Conservation (phyloP, 2,113 vertebrate genomes). For the Pipa parva region DNA sequence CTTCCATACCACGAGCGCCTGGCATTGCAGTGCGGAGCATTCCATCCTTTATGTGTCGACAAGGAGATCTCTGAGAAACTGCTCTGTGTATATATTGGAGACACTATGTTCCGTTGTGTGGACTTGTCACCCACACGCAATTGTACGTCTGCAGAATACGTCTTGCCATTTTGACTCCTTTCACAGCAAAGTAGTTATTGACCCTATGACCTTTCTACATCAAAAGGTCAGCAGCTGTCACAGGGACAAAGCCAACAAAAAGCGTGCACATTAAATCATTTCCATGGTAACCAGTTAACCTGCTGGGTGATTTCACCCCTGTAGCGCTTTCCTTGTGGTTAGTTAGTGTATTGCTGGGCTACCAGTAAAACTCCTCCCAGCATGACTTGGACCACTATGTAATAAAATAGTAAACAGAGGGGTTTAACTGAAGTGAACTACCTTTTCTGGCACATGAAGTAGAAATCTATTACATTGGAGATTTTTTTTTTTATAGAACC, state of each 20-base stretch:
- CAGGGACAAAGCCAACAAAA: constrained; percentile 15
- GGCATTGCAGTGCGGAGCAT: neutral
- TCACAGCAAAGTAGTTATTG: constrained; percentile 1
- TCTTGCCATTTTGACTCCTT: neutral
- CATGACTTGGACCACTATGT: neutral
- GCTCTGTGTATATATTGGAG: neutral
- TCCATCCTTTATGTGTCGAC: neutral
- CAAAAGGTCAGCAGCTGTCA: constrained; percentile 38
- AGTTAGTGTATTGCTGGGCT: neutral
- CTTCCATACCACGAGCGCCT: neutral
- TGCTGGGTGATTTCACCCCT: neutral
- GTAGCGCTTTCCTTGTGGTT: constrained; percentile 1
- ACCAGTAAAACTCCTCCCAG: neutral
- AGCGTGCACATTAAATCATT: neutral
- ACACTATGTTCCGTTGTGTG: neutral
- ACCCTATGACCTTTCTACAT: constrained; percentile 16
- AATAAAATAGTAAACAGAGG: too few relatives aligned
- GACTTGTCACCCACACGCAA: neutral
- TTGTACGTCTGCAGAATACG: neutral
- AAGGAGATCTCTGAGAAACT: neutral
- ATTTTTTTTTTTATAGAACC: too few relatives aligned
- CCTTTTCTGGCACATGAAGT: too few relatives aligned
- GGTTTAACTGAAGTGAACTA: too few relatives aligned
- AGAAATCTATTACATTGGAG: too few relatives aligned
- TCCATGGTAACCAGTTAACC: constrained; percentile 14